Conservation (phyloP, 2,797 vertebrate genomes). For the Phrynocephalus guinanensis region DNA sequence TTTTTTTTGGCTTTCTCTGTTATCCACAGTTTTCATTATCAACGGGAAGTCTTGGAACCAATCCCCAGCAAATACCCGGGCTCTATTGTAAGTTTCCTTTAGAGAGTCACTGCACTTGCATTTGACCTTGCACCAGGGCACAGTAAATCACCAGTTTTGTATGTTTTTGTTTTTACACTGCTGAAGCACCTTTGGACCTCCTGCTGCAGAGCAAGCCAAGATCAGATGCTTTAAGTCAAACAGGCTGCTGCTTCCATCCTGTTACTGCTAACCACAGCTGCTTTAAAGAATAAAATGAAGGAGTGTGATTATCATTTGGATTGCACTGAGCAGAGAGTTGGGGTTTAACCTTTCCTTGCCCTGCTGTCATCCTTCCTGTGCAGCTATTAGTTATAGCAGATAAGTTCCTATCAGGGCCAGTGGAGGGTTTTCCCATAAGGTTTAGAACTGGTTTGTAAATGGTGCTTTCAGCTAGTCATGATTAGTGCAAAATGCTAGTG, state of each 20-base stretch:
- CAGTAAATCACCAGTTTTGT: too few relatives aligned
- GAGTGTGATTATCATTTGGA: background rate
- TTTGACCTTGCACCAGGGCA: too few relatives aligned
- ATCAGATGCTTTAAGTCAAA: background rate
- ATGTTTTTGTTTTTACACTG: too few relatives aligned
- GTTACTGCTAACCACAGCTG: background rate
- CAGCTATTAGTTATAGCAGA: background rate
- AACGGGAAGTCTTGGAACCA: too few relatives aligned
- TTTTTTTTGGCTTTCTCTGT: too few relatives aligned
- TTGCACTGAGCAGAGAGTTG: background rate
- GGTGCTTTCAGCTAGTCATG: background rate
- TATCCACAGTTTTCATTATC: too few relatives aligned
- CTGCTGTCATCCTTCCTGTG: background rate
- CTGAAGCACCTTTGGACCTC: background rate
- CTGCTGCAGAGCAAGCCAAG: background rate
- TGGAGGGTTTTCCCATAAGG: background rate
- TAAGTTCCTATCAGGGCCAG: background rate
- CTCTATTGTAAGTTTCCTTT: too few relatives aligned
- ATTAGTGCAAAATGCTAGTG: background rate
- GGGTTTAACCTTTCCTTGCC: background rate
- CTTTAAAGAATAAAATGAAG: background rate
- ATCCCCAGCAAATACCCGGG: too few relatives aligned
- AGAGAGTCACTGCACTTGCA: too few relatives aligned
- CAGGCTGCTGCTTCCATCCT: background rate
- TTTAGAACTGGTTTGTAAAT: background rate